These are phyloP conservation scores for Neosilurus mollespiculum DNA, from an alignment of 2,797 vertebrate species.

Conservation along the genomic window DNA sequence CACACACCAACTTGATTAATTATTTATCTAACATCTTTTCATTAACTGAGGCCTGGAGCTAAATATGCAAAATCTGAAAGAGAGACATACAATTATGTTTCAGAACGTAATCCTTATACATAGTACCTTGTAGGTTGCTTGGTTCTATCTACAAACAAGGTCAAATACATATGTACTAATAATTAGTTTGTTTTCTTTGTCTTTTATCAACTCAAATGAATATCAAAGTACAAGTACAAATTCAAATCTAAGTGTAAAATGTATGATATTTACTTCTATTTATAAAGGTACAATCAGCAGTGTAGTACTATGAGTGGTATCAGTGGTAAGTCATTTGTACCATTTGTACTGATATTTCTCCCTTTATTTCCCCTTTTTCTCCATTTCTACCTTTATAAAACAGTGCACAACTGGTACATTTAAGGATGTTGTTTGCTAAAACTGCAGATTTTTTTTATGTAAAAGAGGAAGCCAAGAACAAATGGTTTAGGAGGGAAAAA, in stretches of 20 bases:
- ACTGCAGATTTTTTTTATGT: too few species aligned
- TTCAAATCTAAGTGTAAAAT: neutral
- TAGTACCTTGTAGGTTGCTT: neutral
- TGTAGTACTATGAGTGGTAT: neutral
- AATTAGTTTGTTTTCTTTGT: neutral
- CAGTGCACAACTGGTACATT: neutral
- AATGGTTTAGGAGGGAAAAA: too few species aligned
- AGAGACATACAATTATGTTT: neutral
- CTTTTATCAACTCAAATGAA: neutral
- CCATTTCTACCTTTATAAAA: too few species aligned
- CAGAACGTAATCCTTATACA: neutral
- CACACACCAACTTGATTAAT: neutral
- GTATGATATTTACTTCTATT: neutral
- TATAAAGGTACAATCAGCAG: neutral
- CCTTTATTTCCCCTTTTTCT: neutral
- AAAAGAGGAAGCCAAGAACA: too few species aligned
- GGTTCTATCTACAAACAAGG: neutral
- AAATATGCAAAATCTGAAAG: neutral
- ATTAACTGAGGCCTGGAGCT: conserved; percentile 6
- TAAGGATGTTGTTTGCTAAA: too few species aligned
- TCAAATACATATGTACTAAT: neutral
- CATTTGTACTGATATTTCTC: neutral
- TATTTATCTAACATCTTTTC: conserved; percentile 23
- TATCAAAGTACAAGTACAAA: neutral
- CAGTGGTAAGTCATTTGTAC: neutral